Evolutionary conservation across 2,113 vertebrate species (phyloP).

Genomic region (Apteryx owenii): DNA sequence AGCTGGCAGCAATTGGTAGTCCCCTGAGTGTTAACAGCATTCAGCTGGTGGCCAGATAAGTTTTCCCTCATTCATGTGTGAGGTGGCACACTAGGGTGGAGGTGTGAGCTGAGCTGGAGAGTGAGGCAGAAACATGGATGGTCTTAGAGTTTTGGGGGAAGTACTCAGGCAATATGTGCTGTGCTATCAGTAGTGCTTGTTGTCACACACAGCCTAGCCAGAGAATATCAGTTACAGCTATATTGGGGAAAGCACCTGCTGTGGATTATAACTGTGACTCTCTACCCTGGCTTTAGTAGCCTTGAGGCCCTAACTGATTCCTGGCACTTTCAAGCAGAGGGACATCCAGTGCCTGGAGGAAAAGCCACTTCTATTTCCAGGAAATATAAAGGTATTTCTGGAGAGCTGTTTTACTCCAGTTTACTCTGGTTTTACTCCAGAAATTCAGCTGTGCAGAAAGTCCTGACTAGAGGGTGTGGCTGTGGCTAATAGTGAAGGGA

Average conservation of each 20-base stretch:
- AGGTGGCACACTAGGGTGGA: not conserved
- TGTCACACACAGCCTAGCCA: not conserved
- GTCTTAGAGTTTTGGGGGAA: not conserved
- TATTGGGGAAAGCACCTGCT: not conserved
- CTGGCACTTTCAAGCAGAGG: not conserved
- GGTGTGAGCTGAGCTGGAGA: not conserved
- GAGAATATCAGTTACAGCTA: not conserved
- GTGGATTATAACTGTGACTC: not conserved
- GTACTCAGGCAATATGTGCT: too few species aligned
- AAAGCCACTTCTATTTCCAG: not conserved
- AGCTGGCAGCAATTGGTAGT: not conserved
- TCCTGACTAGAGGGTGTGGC: not conserved
- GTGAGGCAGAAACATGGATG: not conserved
- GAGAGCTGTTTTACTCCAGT: too few species aligned
- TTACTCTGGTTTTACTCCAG: not conserved
- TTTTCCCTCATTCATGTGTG: not conserved
- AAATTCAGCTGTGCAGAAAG: not conserved
- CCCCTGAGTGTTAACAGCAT: not conserved
- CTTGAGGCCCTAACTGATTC: not conserved
- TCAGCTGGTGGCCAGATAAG: not conserved
- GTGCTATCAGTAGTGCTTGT: too few species aligned
- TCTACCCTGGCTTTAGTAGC: not conserved
- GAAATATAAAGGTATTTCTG: not conserved
- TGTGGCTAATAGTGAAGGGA: too few species aligned
- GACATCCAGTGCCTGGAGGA: not conserved